These are phyloP conservation scores for Otus sunia DNA, from an alignment of 2,113 vertebrate species.

Conservation along the genomic window DNA sequence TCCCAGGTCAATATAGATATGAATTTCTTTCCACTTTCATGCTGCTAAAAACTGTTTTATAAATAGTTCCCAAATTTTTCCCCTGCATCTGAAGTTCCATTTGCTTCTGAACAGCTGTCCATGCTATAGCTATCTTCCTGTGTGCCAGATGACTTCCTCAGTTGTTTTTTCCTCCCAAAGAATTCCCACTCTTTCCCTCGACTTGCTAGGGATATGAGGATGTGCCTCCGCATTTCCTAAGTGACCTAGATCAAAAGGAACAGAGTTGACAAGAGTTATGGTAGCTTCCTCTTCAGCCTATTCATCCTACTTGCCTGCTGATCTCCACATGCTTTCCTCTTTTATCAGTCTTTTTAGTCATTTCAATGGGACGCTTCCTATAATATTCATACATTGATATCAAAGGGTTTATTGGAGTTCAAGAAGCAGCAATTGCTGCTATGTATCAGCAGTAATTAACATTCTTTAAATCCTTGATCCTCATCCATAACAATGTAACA, in stretches of 20 bases:
- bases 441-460: background rate
- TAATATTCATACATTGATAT: background rate
- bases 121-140: background rate
- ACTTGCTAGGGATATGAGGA: background rate
- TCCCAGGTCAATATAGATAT: background rate
- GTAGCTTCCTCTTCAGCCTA: background rate
- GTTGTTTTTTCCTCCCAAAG: background rate
- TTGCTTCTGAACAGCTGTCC: background rate
- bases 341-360: background rate
- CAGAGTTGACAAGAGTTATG: background rate
- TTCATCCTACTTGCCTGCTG: background rate
- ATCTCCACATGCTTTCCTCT: background rate
- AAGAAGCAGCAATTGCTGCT: background rate
- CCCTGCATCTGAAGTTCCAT: background rate
- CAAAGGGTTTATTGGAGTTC: slow-evolving; percentile 6
- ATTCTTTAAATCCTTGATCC: background rate
- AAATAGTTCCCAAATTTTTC: background rate
- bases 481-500: background rate
- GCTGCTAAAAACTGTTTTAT: background rate
- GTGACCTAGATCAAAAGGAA: background rate
- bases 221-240: background rate
- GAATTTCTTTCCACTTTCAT: background rate
- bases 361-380: background rate
- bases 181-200: background rate
- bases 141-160: background rate